These are phyloP conservation scores for Poeciliopsis retropinna DNA, from an alignment of 2,113 vertebrate genomes.

Conservation along the genomic window DNA sequence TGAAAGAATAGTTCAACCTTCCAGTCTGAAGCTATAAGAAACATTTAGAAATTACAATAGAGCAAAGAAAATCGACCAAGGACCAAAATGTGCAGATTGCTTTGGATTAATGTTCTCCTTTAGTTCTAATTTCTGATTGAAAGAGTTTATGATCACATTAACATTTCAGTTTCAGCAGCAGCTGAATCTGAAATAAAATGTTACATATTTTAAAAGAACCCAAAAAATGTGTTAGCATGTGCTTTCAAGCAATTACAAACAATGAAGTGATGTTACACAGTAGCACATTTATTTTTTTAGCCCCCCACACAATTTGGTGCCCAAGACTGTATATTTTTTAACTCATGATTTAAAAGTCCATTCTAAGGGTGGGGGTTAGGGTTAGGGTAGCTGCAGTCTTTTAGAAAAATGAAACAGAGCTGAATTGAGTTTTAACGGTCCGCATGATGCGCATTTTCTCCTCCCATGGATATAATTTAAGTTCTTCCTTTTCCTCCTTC, in stretches of 20 bases:
- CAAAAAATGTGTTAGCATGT: background rate
- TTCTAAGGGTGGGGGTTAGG: too few species aligned
- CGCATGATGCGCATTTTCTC: too few species aligned
- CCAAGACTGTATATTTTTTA: too few species aligned
- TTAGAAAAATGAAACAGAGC: too few species aligned
- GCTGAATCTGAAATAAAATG: background rate
- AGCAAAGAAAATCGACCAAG: background rate
- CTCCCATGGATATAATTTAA: background rate
- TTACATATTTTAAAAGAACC: background rate
- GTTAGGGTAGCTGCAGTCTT: too few species aligned
- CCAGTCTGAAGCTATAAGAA: background rate
- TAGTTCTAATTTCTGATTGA: background rate
- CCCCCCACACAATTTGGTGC: too few species aligned
- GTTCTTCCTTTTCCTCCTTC: conserved; percentile 1
- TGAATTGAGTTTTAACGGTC: too few species aligned
- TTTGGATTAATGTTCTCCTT: background rate
- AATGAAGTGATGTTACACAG: background rate
- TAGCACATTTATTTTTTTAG: too few species aligned
- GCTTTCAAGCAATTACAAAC: background rate
- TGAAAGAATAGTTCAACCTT: background rate
- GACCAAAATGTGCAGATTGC: background rate
- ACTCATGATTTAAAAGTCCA: too few species aligned
- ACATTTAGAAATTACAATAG: background rate
- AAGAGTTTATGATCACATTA: conserved; percentile 3
- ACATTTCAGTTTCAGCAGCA: background rate